Evolutionary conservation across 2,113 vertebrate species (phyloP).

Genomic region (Thymallus thymallus): DNA sequence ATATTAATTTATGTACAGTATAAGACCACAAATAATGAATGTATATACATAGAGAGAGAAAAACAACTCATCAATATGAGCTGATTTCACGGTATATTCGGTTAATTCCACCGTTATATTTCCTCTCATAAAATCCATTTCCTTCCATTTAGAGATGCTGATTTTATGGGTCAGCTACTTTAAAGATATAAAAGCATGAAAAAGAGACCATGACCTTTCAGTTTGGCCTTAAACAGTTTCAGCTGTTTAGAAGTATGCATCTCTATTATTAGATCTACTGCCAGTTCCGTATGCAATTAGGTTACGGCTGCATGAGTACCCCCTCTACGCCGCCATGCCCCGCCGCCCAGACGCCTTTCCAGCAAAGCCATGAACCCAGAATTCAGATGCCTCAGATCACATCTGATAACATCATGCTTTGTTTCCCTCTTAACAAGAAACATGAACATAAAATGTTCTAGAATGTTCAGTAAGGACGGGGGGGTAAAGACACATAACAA

Average conservation of each 20-base stretch:
- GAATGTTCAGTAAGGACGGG: neutral
- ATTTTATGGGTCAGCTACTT: slow-evolving; percentile 10
- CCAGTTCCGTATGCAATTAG: slow-evolving; percentile 40
- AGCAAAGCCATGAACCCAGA: slow-evolving; percentile 14
- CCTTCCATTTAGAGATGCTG: neutral
- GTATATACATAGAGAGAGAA: too few relatives aligned
- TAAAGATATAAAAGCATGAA: slow-evolving; percentile 3
- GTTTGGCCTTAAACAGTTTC: too few relatives aligned
- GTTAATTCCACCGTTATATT: neutral
- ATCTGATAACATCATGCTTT: slow-evolving; percentile 22
- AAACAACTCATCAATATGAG: too few relatives aligned
- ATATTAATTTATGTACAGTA: too few relatives aligned
- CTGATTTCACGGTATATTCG: neutral
- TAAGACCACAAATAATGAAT: too few relatives aligned
- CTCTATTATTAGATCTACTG: slow-evolving; percentile 31
- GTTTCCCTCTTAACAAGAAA: neutral
- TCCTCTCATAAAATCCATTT: neutral
- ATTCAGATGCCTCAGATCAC: slow-evolving; percentile 21
- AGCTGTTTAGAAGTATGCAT: slow-evolving; percentile 11
- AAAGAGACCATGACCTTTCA: slow-evolving; percentile 14
- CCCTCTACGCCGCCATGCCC: neutral
- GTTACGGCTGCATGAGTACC: slow-evolving; percentile 36
- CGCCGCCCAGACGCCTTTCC: slow-evolving; percentile 1
- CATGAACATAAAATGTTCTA: neutral
- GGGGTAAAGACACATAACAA: neutral